Evolutionary conservation across 2,797 vertebrate species (phyloP), one percentile per base, ranked within the genome.

Genomic region (Oreortyx pictus): DNA sequence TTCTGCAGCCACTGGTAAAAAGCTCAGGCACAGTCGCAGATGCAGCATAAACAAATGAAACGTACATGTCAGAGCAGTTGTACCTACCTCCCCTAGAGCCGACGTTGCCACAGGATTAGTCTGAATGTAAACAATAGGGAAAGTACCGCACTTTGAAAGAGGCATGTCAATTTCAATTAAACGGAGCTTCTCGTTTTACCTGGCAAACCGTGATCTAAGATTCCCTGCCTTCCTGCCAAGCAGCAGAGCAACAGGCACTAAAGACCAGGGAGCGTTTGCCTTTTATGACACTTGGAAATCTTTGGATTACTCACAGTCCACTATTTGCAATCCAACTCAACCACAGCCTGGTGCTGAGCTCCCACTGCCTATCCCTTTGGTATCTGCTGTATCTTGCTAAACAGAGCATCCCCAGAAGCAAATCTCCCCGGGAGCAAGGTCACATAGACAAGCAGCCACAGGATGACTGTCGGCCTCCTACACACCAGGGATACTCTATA

Each of bases 281-380:
- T 91, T 94, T 72, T 75, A 31, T 9, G 52, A 84, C 84, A 88
- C 92, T 96, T 90, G 71, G 95, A 96, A 90, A 94, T 78, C 59
- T 82, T 81, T 47, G 66, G 59, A 90, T 88, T 88, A 90, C 82
- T 93, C 4, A 7, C 77, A 92, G 90, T 65, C 81, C 84, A 66
- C 7, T 72, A 29, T 91, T 94, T 92, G 94, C 86, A 90, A 80
- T 62, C 81, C 72, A 82, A 20, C 66, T 84, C 86, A 94, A 68
- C 37, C 73, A 50, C 67, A 95, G 70, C 62, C 65, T 76, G 79
- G 95, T 90, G 76, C 27, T 49, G 90, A 46, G 29, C 65, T 86
- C 94, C 85, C 3, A 1, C 54, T 17, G 37, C 67, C 91, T 83
- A 62, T 20, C 7, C 77, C 91, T 96, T 93, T 87, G 7, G 49